phyloP scores from a whole-genome alignment of 2,113 vertebrate genomes.

The Myrmophylax atrothorax region DNA sequence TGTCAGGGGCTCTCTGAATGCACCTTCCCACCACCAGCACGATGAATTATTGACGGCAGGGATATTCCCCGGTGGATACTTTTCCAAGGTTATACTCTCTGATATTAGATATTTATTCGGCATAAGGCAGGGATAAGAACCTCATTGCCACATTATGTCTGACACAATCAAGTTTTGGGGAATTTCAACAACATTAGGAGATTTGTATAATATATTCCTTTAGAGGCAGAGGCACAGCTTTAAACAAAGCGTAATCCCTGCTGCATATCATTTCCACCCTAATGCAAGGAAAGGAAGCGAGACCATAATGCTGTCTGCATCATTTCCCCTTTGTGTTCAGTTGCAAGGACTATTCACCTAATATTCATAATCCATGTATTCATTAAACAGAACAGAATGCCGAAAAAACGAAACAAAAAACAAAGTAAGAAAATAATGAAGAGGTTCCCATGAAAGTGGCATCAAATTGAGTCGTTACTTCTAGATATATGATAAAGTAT shows the following conservation, averaged over 20 bases:
- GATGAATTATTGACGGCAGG: constrained; percentile 65
- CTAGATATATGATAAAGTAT: constrained; percentile 28
- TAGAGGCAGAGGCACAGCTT: constrained; percentile 69
- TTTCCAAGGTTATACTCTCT: constrained; percentile 62
- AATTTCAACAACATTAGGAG: constrained; percentile 71
- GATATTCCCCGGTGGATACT: constrained; percentile 39
- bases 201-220: constrained; percentile 79
- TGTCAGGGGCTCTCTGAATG: background rate
- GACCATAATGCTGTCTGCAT: constrained; percentile 49
- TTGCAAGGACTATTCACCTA: constrained; percentile 25
- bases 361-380: constrained; percentile 36
- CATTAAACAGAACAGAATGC: constrained; percentile 55
- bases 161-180: constrained; percentile 73
- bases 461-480: constrained; percentile 51
- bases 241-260: constrained; percentile 76
- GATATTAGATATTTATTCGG: constrained; percentile 67
- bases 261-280: constrained; percentile 76
- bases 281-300: constrained; percentile 42
- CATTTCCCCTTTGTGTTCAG: constrained; percentile 63
- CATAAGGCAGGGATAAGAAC: constrained; percentile 66
- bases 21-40: constrained; percentile 32
- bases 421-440: constrained; percentile 43
- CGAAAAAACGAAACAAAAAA: constrained; percentile 1
- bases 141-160: constrained; percentile 73
- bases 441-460: constrained; percentile 42